Evolutionary conservation across 1,140 invertebrate genomes (phyloP), one percentile per base, ranked within the genome.

Genomic region (Zaprionus vittiger): DNA sequence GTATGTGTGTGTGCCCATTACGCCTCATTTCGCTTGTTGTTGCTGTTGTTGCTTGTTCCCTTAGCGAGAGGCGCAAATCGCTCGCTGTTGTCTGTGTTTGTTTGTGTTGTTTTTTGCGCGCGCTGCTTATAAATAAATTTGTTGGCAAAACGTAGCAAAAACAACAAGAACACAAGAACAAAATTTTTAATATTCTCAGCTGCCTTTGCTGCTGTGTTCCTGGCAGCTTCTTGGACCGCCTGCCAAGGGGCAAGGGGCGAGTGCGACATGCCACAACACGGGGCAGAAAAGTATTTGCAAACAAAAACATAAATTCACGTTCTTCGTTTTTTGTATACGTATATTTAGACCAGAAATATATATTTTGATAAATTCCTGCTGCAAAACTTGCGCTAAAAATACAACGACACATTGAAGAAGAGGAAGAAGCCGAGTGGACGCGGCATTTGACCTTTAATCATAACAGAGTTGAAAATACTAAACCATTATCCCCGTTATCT

Each of bases 251-350:
- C 31, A 34, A 47, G 41, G 41, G n/a, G 41, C 41, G n/a, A 38
- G 14, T 9, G 41, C 76, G 79, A 84, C 75, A 84, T 73, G 77
- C 81, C 73, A 80, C 60, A 63, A 44, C 60, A 69, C 75, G 79
- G 69, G 70, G 65, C 73, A 52, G n/a, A 83, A 90, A 87, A 87
- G 84, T 90, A 87, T 87, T 89, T 87, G 84, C 84, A 89, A 87
- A 87, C 85, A 87, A 89, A 87, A 79, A 87, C 77, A 87, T 87
- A 87, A 87, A 89, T 87, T 84, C 63, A 83, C 78, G 73, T 83
- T 83, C 61, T 76, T 77, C 69, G 0, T 57, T 59, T 31, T 73
- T 69, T 74, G 44, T 5, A 9, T 24, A 20, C 24, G 4, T 72
- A 77, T 62, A 77, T 79, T 77, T 77, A 76, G 73, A 76, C 47